Evolutionary conservation across 2,113 vertebrate genomes (phyloP), one percentile per base, ranked within the genome.

Genomic region (Xiphias gladius): DNA sequence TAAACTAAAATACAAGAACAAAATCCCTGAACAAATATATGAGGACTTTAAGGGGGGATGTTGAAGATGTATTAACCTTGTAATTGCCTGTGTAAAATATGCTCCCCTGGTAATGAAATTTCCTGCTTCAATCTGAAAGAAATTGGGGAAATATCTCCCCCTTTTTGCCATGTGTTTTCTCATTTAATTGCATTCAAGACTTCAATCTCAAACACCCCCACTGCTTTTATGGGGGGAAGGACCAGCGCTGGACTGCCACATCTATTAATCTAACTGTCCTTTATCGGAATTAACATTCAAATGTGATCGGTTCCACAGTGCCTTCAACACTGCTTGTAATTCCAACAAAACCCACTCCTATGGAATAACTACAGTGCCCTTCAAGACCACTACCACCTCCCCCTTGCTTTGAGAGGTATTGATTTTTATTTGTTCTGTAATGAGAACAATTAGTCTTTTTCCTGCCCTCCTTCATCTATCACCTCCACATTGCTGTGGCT

Each of bases 401-500:
- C 80, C 84, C 86, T 89, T 64, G 66, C 88, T 91, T 93, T 92
- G 86, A 93, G 73, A 87, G 66, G 32, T 90, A 94, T 94, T 94
- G 93, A 94, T 94, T 94, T 93, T 89, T 93, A 94, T 93, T 92
- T 92, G 86, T 91, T 92, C 83, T 78, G 89, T 94, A 94, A 95
- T 95, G 92, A 94, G 92, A 94, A 93, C 90, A 94, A 94, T 93
- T 94, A 93, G 91, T 94, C 90, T 93, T 94, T 92, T 90, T 87
- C 89, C 79, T 89, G 87, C 79, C 81, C 85, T 80, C 82, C 80
- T 91, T 91, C 91, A 94, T 94, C 89, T 82, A 94, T 93, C 91
- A 93, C 83, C 89, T 91, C 83, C 39, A 16, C 28, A 67, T 86
- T 86, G 52, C 63, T 75, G 82, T 52, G 57, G 61, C 57, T 83